Evolutionary conservation across 2,797 vertebrate species (phyloP).

Genomic region (Onychomys torridus): DNA sequence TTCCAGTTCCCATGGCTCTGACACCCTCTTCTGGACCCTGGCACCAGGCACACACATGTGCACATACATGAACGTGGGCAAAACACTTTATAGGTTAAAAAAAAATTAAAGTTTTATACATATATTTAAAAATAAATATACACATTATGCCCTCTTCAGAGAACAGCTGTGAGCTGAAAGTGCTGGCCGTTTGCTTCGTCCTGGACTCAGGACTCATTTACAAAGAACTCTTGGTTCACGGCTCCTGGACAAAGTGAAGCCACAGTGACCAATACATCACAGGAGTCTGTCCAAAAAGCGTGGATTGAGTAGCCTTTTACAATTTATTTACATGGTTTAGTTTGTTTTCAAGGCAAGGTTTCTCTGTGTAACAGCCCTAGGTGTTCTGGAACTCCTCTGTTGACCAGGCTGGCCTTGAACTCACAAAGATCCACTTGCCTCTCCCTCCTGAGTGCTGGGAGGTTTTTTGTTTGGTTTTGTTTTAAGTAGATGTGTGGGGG

Average conservation of each 20-base stretch:
- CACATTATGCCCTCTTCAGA: neutral
- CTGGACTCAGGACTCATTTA: slow-evolving; percentile 32
- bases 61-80: no score
- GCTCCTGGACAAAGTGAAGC: slow-evolving; percentile 33
- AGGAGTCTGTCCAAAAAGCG: slow-evolving; percentile 26
- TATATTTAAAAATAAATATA: slow-evolving; percentile 47
- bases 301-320: slow-evolving; percentile 8
- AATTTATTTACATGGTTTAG: slow-evolving; percentile 60
- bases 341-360: neutral
- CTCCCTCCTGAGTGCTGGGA: neutral
- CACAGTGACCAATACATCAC: slow-evolving; percentile 34
- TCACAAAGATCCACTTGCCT: neutral
- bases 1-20: neutral
- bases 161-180: slow-evolving; percentile 34
- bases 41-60: neutral
- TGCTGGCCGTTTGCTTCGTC: slow-evolving; percentile 51
- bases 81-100: neutral
- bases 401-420: neutral
- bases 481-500: neutral
- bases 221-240: slow-evolving; percentile 38
- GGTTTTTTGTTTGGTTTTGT: neutral
- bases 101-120: neutral
- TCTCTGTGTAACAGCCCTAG: neutral
- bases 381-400: neutral
- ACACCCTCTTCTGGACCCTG: neutral